These are phyloP conservation scores for Archilochus colubris DNA, from an alignment of 2,113 vertebrate genomes.

Conservation along the genomic window DNA sequence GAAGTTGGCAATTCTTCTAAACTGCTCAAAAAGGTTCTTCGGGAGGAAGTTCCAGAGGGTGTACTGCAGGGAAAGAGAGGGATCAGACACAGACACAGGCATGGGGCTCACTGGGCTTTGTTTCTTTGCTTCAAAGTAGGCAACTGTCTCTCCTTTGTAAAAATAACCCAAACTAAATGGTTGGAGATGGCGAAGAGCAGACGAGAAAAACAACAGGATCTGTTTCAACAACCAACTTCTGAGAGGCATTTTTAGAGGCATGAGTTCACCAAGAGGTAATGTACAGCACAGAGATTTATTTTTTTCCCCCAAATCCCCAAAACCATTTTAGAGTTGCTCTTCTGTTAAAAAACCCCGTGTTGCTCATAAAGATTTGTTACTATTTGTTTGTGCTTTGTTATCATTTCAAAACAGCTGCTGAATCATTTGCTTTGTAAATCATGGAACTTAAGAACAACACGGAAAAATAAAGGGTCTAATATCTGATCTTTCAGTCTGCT, in stretches of 20 bases:
- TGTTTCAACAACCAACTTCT: not conserved
- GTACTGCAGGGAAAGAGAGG: conserved; percentile 80
- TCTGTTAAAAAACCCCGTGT: not conserved
- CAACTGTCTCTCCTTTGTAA: not conserved
- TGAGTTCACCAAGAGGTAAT: not conserved
- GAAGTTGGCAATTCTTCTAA: conserved; percentile 99
- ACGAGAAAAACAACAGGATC: not conserved
- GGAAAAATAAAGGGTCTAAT: conserved; percentile 7
- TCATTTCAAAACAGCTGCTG: not conserved
- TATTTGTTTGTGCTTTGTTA: not conserved
- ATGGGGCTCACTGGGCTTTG: not conserved
- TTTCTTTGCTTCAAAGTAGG: not conserved
- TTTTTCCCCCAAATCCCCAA: not conserved
- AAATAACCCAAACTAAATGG: not conserved
- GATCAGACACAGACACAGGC: not conserved
- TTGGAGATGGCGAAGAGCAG: not conserved
- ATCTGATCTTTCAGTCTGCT: not conserved
- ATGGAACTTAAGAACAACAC: not conserved
- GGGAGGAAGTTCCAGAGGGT: conserved; percentile 99
- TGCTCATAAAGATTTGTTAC: not conserved
- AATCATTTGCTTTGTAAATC: not conserved
- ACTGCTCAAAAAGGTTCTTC: conserved; percentile 99
- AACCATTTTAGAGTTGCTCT: not conserved
- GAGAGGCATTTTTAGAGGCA: not conserved
- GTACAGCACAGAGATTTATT: not conserved